phyloP scores from a whole-genome alignment of 1,140 invertebrate genomes.

The Drosophila grimshawi region DNA sequence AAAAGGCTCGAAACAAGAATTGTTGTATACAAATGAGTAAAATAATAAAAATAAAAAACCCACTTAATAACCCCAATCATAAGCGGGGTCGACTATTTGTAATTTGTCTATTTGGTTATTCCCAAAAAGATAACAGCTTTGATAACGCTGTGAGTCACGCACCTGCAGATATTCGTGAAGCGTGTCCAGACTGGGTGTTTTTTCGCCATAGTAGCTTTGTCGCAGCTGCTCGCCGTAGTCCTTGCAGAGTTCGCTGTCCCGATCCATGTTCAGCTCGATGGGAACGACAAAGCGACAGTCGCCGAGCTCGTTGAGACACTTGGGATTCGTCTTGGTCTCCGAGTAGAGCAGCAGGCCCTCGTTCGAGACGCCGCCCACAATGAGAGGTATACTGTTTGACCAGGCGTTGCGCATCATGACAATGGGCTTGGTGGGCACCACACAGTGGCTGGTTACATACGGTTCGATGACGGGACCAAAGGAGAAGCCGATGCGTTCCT shows the following conservation, averaged over 20 bases:
- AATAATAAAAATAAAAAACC: no score
- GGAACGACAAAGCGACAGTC: slow-evolving; percentile 79
- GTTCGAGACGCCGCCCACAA: slow-evolving; percentile 84
- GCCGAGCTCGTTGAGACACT: slow-evolving; percentile 75
- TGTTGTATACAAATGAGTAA: no score
- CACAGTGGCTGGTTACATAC: slow-evolving; percentile 68
- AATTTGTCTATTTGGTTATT: no score
- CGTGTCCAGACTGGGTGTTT: slow-evolving; percentile 77
- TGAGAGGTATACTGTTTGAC: slow-evolving; percentile 84
- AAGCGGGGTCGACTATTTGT: no score
- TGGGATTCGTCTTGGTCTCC: slow-evolving; percentile 77
- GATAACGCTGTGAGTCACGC: background rate
- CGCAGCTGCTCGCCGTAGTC: slow-evolving; percentile 76
- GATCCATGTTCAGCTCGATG: slow-evolving; percentile 76
- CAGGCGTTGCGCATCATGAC: slow-evolving; percentile 83
- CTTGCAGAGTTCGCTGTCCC: slow-evolving; percentile 73
- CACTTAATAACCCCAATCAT: no score
- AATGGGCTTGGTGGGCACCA: slow-evolving; percentile 77
- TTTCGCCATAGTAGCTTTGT: slow-evolving; percentile 74
- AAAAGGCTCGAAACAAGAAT: no score
- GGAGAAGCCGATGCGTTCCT: slow-evolving; percentile 74
- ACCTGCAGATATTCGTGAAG: slow-evolving; percentile 79
- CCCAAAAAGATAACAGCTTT: background rate
- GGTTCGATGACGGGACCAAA: slow-evolving; percentile 84
- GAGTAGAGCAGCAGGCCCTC: slow-evolving; percentile 83